Evolutionary conservation across 2,888 invertebrate species (phyloP), one percentile per base, ranked within the genome.

Genomic region (Pterostichus madidus): DNA sequence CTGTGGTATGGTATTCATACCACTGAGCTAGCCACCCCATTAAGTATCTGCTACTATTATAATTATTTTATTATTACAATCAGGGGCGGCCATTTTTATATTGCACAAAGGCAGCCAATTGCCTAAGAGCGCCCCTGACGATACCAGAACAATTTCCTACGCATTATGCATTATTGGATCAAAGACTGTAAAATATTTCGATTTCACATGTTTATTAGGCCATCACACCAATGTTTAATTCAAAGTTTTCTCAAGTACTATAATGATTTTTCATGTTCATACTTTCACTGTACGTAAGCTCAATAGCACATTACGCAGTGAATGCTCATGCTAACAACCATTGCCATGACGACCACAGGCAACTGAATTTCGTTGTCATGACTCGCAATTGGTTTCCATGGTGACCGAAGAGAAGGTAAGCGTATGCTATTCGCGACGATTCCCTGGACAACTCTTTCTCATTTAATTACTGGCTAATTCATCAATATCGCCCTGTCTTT

Each of bases 311-410:
- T 59, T 59, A 59, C 59, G 59, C 59, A 59, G 59, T 8, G 31
- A 32, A 35, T 64, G n/a, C 35, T 64, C 64, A 35, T 39, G 64
- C 64, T 64, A 64, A 64, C 64, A 64, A 64, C 64, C 64, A 35
- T 64, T 64, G 35, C 35, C 35, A 64, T 64, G 64, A n/a, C 35
- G 2, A 64, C 64, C 64, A 64, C 64, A 24, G n/a, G 64, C 64
- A 64, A 64, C 64, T 64, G 64, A 64, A 35, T 64, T 64, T 64
- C 64, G 64, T 64, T 64, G 64, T 64, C 64, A 64, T 64, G 64
- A 64, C 64, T 64, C 64, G 64, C 31, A 64, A 64, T 35, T 64
- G 64, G 64, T 64, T 35, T 10, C 35, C 64, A 32, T 32, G 64
- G 35, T 7, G 32, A 64, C 35, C 4, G 64, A 64, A 5, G 64